phyloP scores from a whole-genome alignment of 37 sponge, comb jelly and placozoan species.

The Bolinopsis microptera region DNA sequence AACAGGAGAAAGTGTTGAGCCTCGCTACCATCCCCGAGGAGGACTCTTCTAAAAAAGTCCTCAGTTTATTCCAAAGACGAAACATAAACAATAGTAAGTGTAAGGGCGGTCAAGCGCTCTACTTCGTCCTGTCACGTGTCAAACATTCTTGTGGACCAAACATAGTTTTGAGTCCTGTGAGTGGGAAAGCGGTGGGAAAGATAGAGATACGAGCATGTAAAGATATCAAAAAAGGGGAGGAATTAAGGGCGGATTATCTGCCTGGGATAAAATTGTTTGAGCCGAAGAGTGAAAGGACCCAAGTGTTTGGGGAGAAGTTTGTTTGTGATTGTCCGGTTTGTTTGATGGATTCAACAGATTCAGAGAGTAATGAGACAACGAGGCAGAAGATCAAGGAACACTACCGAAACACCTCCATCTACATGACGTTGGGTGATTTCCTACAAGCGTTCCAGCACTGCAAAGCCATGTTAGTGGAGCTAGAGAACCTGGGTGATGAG shows the following conservation, averaged over 20 bases:
- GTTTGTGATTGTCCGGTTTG: not conserved
- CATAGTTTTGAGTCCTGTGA: not conserved
- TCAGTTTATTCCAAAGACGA: not conserved
- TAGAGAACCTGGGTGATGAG: not conserved
- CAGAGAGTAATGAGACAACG: not conserved
- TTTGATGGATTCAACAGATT: not conserved
- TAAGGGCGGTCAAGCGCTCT: slow-evolving; percentile 24
- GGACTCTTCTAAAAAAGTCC: not conserved
- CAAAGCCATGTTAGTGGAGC: not conserved
- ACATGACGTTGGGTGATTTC: not conserved
- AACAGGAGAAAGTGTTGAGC: not conserved
- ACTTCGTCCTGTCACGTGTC: not conserved
- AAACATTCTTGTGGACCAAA: slow-evolving; percentile 19
- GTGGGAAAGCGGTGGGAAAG: not conserved
- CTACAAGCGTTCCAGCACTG: not conserved
- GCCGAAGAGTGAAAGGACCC: not conserved
- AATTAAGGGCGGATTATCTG: not conserved
- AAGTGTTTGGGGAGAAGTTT: not conserved
- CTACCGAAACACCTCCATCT: slow-evolving; percentile 23
- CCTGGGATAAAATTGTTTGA: not conserved
- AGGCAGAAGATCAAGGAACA: not conserved
- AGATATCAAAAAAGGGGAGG: slow-evolving; percentile 4
- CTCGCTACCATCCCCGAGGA: not conserved
- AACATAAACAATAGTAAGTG: not conserved
- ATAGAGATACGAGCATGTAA: slow-evolving; percentile 9